A percentile compares a stretch with the other conserved stretches of the same genome.
phyloP scores from a whole-genome alignment of 1,140 invertebrate species.

The Lepidostoma basale region DNA sequence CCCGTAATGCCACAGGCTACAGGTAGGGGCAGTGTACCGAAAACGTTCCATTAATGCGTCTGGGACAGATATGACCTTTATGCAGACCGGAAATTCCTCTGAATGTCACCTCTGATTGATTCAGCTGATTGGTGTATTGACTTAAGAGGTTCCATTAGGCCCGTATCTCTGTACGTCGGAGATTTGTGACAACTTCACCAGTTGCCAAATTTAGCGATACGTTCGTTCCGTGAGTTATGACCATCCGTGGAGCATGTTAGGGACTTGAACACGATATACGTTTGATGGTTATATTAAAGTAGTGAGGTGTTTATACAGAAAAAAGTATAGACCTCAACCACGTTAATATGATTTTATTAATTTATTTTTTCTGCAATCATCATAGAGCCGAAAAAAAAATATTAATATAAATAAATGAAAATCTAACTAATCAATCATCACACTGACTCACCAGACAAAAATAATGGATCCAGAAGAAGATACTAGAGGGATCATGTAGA shows the following conservation, averaged over 20 bases:
- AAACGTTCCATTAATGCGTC: slow-evolving; percentile 25
- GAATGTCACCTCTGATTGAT: slow-evolving; percentile 36
- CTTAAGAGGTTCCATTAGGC: slow-evolving; percentile 41
- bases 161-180: slow-evolving; percentile 4
- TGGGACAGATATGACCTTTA: slow-evolving; percentile 32
- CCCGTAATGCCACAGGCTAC: too few species aligned
- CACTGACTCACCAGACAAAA: too few species aligned
- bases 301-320: too few species aligned
- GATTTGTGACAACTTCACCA: slow-evolving; percentile 20
- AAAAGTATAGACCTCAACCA: too few species aligned
- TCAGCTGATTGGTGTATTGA: slow-evolving; percentile 19
- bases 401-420: too few species aligned
- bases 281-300: too few species aligned
- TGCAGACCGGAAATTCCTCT: slow-evolving; percentile 31
- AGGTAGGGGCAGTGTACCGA: not conserved
- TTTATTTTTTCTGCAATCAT: too few species aligned
- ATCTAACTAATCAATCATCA: too few species aligned
- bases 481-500: too few species aligned
- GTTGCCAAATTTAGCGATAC: slow-evolving; percentile 20
- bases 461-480: too few species aligned
- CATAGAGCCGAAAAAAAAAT: too few species aligned
- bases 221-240: not conserved
- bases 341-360: too few species aligned
- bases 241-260: not conserved
- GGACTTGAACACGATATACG: not conserved